Evolutionary conservation across 2,797 vertebrate species (phyloP), one percentile per base, ranked within the genome.

Genomic region (Gambelia wislizenii): DNA sequence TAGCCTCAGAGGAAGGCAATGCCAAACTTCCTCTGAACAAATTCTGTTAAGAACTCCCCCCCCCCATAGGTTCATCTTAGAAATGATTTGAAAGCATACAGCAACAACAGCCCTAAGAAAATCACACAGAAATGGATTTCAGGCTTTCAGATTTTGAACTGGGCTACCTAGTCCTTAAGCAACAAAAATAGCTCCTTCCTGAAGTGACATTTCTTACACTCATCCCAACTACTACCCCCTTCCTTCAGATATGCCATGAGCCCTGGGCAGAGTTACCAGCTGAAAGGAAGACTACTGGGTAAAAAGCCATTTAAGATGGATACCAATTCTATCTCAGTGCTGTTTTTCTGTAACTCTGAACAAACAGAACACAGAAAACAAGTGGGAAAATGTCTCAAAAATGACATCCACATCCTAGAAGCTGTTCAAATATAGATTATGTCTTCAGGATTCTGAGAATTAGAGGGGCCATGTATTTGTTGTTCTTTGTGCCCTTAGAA

Each of bases 401-500:
- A 84, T 67, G 27, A 33, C 47, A 52, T 52, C 36, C 3, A 64
- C 5, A n/a, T 33, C 30, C 30, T 69, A 47, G 33, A 78, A 78
- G 1, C 27, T 78, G 61, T 18, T 54, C 61, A 54, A 27, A 75
- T 44, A 78, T 16, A 87, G 56, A 36, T 22, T 42, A 74, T 30
- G 25, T 72, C 47, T 47, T 74, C 61, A 79, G 77, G 18, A 64
- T 42, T 56, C 44, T 36, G 9, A 39, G 49, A 69, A 72, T 70
- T 64, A 75, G 33, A 42, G 18, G 27, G 69, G 64, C 49, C 20
- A 42, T 61, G 30, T n/a, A 30, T 64, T 86, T 42, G 69, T 64
- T 59, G 4, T 52, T 74, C 47, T 39, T 84, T 84, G n/a, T 84
- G 64, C 64, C 72, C n/a, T 47, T 84, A 81, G 81, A 74, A 85